Base-by-base conservation (phyloP, 1,140 invertebrate species). In the Mizuhopecten yessoensis region DNA sequence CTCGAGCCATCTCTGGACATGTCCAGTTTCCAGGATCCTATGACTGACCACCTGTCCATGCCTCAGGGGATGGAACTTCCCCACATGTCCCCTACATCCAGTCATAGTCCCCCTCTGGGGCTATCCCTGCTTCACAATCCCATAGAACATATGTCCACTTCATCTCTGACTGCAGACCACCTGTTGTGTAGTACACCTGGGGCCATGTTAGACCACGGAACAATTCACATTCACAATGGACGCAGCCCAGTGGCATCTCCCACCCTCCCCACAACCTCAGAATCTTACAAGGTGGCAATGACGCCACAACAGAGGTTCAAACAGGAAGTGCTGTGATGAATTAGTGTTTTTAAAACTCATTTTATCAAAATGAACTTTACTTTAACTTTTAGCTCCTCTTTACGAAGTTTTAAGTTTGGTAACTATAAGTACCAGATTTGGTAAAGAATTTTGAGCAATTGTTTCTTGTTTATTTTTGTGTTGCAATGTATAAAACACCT, bases 251-350 rank as follows among this genome's bases (percentile, higher is more conserved):
- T 89, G 34, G 90, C 92, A 39, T 90, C 92, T 33, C 90, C 89
- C 3, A 87, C 91, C 0, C 39, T 92, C n/a, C 89, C 92, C 34
- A 34, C 34, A 17, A 34, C 86, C 23, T 87, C 88, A 17, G 90
- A 91, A 87, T 89, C 88, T 20, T 91, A 91, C 33, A 89, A 89
- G 49, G 90, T 89, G 5, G 57, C 57, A 89, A 88, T 87, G 36
- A 34, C 33, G 34, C 88, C 2, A 36, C 88, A 75, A 13, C 87
- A 91, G 34, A 57, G 88, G 39, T 93, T 93, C 34, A 93, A 93
- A 87, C 92, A 93, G 88, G 92, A 93, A 86, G 92, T 93, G 86
- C 90, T 89, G 34, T 92, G 17, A 89, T 89, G 33, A 7, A 5
- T 33, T 57, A 20, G 29, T 29, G 13, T 29, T 75, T 75, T 57